A percentile compares a stretch with the other conserved stretches of the same genome.
These are phyloP conservation scores for Octomys mimax DNA, from an alignment of 2,797 vertebrate species.

Conservation along the genomic window DNA sequence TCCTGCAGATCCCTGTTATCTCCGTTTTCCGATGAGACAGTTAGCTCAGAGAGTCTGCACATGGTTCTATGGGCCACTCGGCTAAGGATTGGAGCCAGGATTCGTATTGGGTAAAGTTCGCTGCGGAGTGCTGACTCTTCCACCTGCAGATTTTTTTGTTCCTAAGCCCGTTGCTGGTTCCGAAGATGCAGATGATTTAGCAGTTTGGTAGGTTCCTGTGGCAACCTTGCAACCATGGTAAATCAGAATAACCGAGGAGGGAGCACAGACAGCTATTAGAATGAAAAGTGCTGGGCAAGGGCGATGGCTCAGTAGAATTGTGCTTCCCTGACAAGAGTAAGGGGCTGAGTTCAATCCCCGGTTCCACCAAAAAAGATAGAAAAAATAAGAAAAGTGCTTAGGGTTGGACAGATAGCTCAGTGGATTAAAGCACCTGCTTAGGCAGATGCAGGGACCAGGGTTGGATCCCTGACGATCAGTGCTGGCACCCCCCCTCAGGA, in stretches of 20 bases:
- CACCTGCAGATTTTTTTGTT: not conserved
- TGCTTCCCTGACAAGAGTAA: no score
- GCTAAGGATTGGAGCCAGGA: not conserved
- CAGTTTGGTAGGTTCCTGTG: not conserved
- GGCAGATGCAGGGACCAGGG: no score
- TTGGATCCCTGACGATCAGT: no score
- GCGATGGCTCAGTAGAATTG: no score
- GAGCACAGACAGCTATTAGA: not conserved
- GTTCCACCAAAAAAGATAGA: no score
- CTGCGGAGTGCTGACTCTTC: not conserved
- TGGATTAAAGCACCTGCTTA: no score
- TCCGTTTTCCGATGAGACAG: not conserved
- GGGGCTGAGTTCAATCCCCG: no score
- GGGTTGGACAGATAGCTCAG: no score
- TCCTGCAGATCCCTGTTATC: not conserved
- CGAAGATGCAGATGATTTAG: slow-evolving; percentile 5
- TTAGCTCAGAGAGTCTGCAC: not conserved
- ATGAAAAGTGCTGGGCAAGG: not conserved
- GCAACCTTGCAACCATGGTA: not conserved
- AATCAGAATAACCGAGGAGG: not conserved
- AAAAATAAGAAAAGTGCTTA: no score
- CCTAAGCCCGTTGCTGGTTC: not conserved
- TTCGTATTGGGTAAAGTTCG: not conserved
- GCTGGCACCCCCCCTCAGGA: no score
- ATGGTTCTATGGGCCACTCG: not conserved